A percentile compares a stretch with the other conserved stretches of the same genome.
Conservation (phyloP, 2,797 vertebrate genomes). For the Hafferia zeledoni region DNA sequence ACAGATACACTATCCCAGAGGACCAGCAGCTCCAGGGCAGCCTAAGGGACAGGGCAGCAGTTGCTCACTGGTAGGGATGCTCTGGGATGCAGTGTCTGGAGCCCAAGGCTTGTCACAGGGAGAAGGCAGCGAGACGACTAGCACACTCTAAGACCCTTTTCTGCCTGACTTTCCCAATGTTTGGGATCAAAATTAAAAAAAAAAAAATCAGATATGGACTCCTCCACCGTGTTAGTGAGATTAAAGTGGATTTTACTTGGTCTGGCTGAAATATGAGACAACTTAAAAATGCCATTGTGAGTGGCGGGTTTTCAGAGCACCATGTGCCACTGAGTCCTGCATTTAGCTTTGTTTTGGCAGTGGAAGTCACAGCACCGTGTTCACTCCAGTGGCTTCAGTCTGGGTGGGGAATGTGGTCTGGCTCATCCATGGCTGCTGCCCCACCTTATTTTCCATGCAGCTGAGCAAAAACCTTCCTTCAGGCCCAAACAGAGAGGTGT, state of each 20-base stretch:
- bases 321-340: rapidly evolving
- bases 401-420: rapidly evolving
- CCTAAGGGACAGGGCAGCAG: rapidly evolving
- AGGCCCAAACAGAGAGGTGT: not conserved
- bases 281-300: not conserved
- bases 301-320: not conserved
- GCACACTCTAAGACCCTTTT: rapidly evolving
- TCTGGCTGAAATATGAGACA: not conserved
- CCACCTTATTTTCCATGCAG: not conserved
- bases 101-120: not conserved
- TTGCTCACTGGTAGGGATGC: not conserved
- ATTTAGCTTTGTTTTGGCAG: not conserved
- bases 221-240: rapidly evolving
- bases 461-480: not conserved
- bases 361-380: rapidly evolving
- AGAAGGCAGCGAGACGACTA: not conserved
- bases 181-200: too few relatives aligned
- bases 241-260: rapidly evolving
- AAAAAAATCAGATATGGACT: not conserved
- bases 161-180: not conserved
- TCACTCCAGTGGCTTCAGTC: not conserved
- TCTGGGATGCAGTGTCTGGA: not conserved
- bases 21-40: not conserved
- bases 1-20: not conserved
- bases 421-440: not conserved